Conservation (phyloP, 2,888 invertebrate genomes). For the Ophion slaviceki region DNA sequence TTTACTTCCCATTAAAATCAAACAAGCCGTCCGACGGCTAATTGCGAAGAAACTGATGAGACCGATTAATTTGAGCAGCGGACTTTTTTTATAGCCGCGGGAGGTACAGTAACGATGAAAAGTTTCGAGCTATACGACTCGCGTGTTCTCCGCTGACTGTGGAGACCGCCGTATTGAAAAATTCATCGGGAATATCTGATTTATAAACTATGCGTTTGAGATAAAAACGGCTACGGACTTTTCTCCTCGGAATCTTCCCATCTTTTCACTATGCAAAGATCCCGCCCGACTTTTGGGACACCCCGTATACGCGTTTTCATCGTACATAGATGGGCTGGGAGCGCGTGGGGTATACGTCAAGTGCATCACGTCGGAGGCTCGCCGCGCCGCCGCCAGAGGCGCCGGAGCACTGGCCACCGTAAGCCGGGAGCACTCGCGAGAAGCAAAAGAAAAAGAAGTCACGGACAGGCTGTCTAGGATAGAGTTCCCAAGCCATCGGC, state of each 20-base stretch:
- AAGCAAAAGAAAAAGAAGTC: neutral
- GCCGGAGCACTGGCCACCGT: neutral
- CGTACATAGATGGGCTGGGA: neutral
- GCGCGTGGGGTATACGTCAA: neutral
- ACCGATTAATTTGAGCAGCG: slow-evolving; percentile 8
- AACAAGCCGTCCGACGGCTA: slow-evolving; percentile 1
- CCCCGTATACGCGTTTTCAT: neutral
- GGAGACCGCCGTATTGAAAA: no score
- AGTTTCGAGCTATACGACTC: neutral
- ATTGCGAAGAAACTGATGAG: slow-evolving; percentile 7
- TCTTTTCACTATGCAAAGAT: neutral
- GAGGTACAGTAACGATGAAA: slow-evolving; percentile 13
- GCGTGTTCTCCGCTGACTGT: neutral
- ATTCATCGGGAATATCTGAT: no score
- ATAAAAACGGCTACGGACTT: neutral
- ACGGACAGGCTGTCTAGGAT: neutral
- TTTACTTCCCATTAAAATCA: slow-evolving; percentile 10
- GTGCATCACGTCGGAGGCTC: neutral
- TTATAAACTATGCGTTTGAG: neutral
- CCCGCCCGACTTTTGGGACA: neutral
- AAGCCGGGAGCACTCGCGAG: neutral
- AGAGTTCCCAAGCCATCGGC: neutral
- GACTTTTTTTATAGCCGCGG: neutral
- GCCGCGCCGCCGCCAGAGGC: neutral
- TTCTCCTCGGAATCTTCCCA: neutral